A percentile compares a stretch with the other conserved stretches of the same genome.
These are phyloP conservation scores for Drosophila equinoxialis DNA, from an alignment of 1,140 invertebrate genomes.

Conservation along the genomic window DNA sequence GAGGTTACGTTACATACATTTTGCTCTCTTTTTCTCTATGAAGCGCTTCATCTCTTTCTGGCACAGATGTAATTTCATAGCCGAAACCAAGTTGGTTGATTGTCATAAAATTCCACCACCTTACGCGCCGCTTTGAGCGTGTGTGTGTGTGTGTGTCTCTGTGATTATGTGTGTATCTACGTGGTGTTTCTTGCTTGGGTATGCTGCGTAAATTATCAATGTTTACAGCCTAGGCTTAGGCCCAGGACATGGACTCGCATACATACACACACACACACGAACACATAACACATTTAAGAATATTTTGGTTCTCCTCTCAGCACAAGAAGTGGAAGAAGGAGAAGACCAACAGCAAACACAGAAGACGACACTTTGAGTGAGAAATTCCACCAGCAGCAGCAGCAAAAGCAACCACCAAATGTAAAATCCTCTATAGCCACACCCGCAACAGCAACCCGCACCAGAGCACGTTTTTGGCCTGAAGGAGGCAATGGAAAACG, in stretches of 20 bases:
- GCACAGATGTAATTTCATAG: slow-evolving; percentile 56
- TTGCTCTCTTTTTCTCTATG: neutral
- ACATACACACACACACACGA: too few species aligned
- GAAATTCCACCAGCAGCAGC: slow-evolving; percentile 57
- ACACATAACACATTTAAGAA: slow-evolving; percentile 3
- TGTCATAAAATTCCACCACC: slow-evolving; percentile 75
- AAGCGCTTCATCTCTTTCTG: slow-evolving; percentile 8
- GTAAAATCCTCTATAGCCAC: slow-evolving; percentile 2
- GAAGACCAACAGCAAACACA: slow-evolving; percentile 18
- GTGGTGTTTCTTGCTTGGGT: slow-evolving; percentile 27
- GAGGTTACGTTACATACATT: neutral
- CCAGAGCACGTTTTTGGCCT: slow-evolving; percentile 21
- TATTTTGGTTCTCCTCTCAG: slow-evolving; percentile 24
- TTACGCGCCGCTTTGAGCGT: slow-evolving; percentile 17
- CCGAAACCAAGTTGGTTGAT: slow-evolving; percentile 48
- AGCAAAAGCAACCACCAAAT: slow-evolving; percentile 41
- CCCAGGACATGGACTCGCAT: neutral
- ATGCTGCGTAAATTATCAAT: slow-evolving; percentile 63
- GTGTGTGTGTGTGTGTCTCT: slow-evolving; percentile 4
- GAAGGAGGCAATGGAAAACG: slow-evolving; percentile 6
- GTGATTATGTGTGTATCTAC: slow-evolving; percentile 25
- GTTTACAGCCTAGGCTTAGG: slow-evolving; percentile 51
- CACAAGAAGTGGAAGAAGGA: slow-evolving; percentile 35
- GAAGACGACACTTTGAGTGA: slow-evolving; percentile 31
- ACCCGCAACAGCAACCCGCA: slow-evolving; percentile 1